Conservation (phyloP, 64 coral and sea anemone species). For the Montipora cactus region DNA sequence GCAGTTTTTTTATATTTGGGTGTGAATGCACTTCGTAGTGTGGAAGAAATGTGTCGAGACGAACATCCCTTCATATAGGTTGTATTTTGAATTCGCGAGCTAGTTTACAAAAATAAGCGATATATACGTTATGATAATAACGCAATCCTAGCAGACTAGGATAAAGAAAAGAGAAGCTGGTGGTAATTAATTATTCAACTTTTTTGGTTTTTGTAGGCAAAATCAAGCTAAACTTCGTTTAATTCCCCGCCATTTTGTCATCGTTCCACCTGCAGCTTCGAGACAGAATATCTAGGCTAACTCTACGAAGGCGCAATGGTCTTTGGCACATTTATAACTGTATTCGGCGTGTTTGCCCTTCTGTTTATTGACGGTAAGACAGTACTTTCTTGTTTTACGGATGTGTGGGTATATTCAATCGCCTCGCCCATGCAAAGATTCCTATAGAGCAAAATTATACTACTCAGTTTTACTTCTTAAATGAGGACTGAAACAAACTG, state of each 20-base stretch:
- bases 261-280: background rate
- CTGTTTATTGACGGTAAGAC: conserved; percentile 6
- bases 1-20: background rate
- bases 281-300: background rate
- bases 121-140: conserved; percentile 1
- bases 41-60: background rate
- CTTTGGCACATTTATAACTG: background rate
- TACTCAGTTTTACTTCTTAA: background rate
- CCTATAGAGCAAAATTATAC: too few relatives aligned
- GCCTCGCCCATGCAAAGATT: too few relatives aligned
- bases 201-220: conserved; percentile 46
- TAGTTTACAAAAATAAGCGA: background rate
- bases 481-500: background rate
- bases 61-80: background rate
- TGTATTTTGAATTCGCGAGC: background rate
- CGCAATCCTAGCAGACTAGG: background rate
- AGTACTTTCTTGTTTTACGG: background rate
- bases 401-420: background rate
- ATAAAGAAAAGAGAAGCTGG: conserved; percentile 50
- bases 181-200: conserved; percentile 46
- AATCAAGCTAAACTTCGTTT: conserved; percentile 24
- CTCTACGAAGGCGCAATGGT: background rate
- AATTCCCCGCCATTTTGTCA: conserved; percentile 1
- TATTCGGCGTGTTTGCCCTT: background rate
- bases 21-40: background rate